Base-by-base conservation (phyloP, 1,140 invertebrate species). In the Triops longicaudatus region DNA sequence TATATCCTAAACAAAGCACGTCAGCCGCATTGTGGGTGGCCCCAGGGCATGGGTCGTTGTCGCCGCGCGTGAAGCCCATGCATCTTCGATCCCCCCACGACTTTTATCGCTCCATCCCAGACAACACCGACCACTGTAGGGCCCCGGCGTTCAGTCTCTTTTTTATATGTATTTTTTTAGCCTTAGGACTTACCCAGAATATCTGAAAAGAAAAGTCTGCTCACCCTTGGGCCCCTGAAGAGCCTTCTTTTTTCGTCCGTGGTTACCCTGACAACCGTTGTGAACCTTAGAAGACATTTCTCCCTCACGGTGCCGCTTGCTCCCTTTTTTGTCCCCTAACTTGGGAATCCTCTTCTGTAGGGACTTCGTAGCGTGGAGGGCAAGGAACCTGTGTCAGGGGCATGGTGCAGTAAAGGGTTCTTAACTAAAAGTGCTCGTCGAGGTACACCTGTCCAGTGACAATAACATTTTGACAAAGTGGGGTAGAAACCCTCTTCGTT, bases 31-130 rank as follows among this genome's bases (percentile, higher is more conserved):
- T 63, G 50, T 63, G 50, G 50, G 50, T 63, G 50, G 50, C 50
- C 50, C 50, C 50, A 63, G 50, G 50, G 50, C 50, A 63, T 14
- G 50, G 50, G 50, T 63, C 50, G 17, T n/a, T 63, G 50, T 63
- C 50, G 50, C 17, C 50, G 50, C 50, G 50, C 10, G 50, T 17
- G 50, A 63, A 63, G 50, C 50, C n/a, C 50, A 63, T 63, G 50
- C 50, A 63, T 63, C 50, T 63, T 63, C 50, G 50, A 63, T 63
- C 50, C 50, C 22, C 22, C 50, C 9, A 10, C 50, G 50, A 63
- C 50, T 63, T 63, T 63, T 63, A 63, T 63, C 50, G 50, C 50
- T 63, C 50, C 50, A 63, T 63, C 50, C 50, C 50, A 63, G 50
- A 63, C 50, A 63, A 63, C 50, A 63, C 50, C 50, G 50, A 63